Base-by-base conservation (phyloP, 2,888 invertebrate genomes). In the Lydus trimaculatus region DNA sequence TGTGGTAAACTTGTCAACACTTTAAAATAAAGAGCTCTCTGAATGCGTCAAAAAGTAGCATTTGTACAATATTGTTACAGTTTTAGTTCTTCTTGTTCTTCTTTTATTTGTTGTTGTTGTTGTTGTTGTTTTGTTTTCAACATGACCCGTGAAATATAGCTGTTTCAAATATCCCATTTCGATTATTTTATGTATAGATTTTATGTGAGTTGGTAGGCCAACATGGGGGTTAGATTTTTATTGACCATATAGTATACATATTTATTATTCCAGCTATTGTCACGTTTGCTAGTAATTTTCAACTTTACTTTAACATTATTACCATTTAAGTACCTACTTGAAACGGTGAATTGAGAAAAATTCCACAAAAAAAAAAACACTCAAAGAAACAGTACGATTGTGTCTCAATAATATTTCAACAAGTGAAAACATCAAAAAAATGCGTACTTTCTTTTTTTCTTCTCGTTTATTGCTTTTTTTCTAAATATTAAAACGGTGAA, bases 151-250 rank as follows among this genome's bases (percentile, higher is more conserved):
- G 48, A 48, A 48, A 48, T 48, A 48, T 48, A 48, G 48, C 48
- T 48, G 48, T 48, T 48, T 48, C 48, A 48, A 48, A 48, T 48
- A 48, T 9, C 48, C 48, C 48, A 48, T 48, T 48, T 48, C 48
- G 48, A 48, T 48, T 48, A 48, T 48, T 48, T 48, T 48, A 48
- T 48, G 48, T 48, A 48, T 8, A 20, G 15, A 17, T 48, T 48
- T 48, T 48, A 48, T 48, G 48, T 11, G 48, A 17, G 8, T 8
- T 48, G 48, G 48, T 48, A 48, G 48, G 48, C 48, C 48, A 48
- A 20, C 20, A 48, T 23, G 20, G 20, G 48, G 48, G 48, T 48
- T 48, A 48, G 48, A 48, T 48, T 48, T 48, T 48, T 48, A 48
- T 48, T 48, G 20, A 48, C 48, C 48, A 48, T 48, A 20, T 48